phyloP scores from a whole-genome alignment of 1,140 invertebrate genomes.

The Drosophila pachea region DNA sequence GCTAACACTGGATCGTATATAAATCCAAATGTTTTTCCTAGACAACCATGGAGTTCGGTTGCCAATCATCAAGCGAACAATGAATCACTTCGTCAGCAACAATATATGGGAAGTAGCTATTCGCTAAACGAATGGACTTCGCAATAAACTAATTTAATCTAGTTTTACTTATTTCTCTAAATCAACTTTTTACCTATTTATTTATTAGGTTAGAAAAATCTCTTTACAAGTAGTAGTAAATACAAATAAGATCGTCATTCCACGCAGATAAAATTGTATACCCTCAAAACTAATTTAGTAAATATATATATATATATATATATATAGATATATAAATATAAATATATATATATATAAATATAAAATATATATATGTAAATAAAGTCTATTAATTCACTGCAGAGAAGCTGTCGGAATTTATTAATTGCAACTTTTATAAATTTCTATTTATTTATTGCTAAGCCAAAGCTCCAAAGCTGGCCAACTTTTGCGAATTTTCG shows the following conservation, averaged over 20 bases:
- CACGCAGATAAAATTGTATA: slow-evolving; percentile 39
- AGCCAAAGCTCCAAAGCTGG: too few species aligned
- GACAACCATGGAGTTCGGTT: slow-evolving; percentile 64
- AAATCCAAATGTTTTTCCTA: slow-evolving; percentile 66
- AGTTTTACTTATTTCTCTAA: slow-evolving; percentile 21
- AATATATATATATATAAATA: too few species aligned
- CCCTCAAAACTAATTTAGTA: slow-evolving; percentile 33
- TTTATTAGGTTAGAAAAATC: slow-evolving; percentile 45
- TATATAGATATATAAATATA: too few species aligned
- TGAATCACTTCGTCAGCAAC: slow-evolving; percentile 61
- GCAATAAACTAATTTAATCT: slow-evolving; percentile 59
- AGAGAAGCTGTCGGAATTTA: background rate
- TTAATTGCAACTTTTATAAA: background rate
- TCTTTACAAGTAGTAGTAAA: slow-evolving; percentile 42
- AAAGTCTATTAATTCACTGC: background rate
- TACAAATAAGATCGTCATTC: slow-evolving; percentile 51
- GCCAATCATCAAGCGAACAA: slow-evolving; percentile 57
- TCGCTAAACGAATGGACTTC: slow-evolving; percentile 67
- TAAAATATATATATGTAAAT: slow-evolving; percentile 10
- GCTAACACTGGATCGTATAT: slow-evolving; percentile 58
- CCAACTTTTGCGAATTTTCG: too few species aligned
- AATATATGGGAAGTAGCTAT: slow-evolving; percentile 62
- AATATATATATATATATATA: slow-evolving; percentile 12
- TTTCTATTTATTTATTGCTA: too few species aligned
- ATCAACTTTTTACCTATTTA: slow-evolving; percentile 37